Conservation (phyloP, 1,140 invertebrate species). For the Hydropsyche tenuis region DNA sequence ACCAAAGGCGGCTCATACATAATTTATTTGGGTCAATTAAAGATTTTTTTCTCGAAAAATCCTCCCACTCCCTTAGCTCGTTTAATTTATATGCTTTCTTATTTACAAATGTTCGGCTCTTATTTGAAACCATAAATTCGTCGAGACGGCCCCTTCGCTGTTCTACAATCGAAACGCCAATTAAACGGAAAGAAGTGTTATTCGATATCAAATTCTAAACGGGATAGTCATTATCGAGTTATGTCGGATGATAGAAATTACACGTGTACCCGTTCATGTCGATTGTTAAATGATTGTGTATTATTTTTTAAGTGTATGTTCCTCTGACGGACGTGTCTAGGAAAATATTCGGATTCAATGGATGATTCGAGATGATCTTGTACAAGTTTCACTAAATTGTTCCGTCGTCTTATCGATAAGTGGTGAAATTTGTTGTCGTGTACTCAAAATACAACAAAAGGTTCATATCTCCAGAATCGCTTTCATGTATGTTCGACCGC, state of each 20-base stretch:
- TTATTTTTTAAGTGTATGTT: too few species aligned
- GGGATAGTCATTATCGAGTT: constrained; percentile 5
- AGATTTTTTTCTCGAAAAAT: constrained; percentile 37
- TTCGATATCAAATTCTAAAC: constrained; percentile 23
- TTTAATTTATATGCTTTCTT: constrained; percentile 46
- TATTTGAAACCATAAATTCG: constrained; percentile 47
- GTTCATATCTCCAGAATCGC: too few species aligned
- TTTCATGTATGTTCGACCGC: too few species aligned
- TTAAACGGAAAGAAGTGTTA: constrained; percentile 24
- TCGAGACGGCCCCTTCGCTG: constrained; percentile 34
- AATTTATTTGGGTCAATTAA: constrained; percentile 48
- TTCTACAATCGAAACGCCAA: constrained; percentile 32
- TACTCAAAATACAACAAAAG: too few species aligned
- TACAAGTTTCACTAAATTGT: too few species aligned
- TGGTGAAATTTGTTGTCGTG: too few species aligned
- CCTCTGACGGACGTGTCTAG: too few species aligned
- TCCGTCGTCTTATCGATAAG: too few species aligned
- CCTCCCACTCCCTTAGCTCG: constrained; percentile 1
- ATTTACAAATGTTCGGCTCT: constrained; percentile 45
- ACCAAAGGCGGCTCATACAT: constrained; percentile 26
- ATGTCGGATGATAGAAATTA: constrained; percentile 1
- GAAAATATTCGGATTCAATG: too few species aligned
- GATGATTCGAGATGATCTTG: too few species aligned
- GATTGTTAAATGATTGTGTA: too few species aligned
- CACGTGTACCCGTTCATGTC: too few species aligned